Evolutionary conservation across 2,797 vertebrate genomes (phyloP).

Genomic region (Botia kubotai): DNA sequence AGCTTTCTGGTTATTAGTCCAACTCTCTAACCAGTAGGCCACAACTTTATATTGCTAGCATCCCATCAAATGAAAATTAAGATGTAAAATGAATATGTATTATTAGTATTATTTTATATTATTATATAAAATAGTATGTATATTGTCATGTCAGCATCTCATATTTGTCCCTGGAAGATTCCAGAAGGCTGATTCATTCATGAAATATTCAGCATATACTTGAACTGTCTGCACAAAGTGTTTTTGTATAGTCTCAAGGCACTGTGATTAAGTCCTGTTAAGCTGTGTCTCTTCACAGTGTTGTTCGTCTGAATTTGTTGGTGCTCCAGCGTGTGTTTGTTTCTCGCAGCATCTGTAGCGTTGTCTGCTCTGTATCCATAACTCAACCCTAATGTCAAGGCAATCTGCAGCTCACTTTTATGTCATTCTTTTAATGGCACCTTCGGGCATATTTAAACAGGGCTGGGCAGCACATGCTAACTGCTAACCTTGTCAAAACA

Average conservation of each 20-base stretch:
- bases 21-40: no score
- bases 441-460: slow-evolving; percentile 55
- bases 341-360: neutral
- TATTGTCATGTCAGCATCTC: neutral
- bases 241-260: slow-evolving; percentile 10
- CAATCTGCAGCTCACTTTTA: slow-evolving; percentile 48
- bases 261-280: slow-evolving; percentile 10
- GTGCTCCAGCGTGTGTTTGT: neutral
- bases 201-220: slow-evolving; percentile 26
- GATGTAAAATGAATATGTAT: no score
- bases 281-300: neutral
- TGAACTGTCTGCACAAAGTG: slow-evolving; percentile 6
- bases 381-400: slow-evolving; percentile 58
- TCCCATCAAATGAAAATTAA: no score
- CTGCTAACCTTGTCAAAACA: slow-evolving; percentile 63
- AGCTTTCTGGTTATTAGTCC: no score
- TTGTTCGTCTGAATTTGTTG: slow-evolving; percentile 7
- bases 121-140: no score
- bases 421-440: slow-evolving; percentile 70
- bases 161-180: neutral
- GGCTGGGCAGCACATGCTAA: neutral
- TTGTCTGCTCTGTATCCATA: slow-evolving; percentile 40
- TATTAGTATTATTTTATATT: no score
- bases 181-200: neutral
- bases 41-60: no score